phyloP scores from a whole-genome alignment of 2,797 vertebrate genomes.

The Sebastolobus altivelis region DNA sequence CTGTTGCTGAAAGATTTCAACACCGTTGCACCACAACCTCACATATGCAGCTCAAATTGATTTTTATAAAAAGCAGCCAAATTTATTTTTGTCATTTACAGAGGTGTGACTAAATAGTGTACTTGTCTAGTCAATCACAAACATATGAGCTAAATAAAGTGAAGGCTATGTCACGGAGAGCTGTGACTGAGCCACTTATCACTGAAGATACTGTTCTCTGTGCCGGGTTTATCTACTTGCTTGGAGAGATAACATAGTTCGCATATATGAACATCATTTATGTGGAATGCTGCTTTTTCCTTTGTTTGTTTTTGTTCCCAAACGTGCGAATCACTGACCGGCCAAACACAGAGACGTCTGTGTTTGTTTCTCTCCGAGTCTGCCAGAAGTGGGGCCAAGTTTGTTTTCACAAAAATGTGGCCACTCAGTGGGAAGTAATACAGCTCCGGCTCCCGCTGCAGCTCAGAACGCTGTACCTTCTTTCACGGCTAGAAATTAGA shows the following conservation, averaged over 20 bases:
- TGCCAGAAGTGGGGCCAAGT: constrained; percentile 67
- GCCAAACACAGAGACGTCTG: constrained; percentile 73
- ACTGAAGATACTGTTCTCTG: constrained; percentile 3
- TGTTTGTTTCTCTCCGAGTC: constrained; percentile 63
- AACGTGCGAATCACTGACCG: constrained; percentile 48
- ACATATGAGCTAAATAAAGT: background rate
- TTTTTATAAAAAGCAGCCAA: background rate
- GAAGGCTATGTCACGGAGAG: background rate
- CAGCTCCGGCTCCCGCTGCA: background rate
- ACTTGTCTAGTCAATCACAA: background rate
- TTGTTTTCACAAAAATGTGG: constrained; percentile 67
- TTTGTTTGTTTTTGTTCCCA: constrained; percentile 62
- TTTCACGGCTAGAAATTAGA: background rate
- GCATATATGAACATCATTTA: constrained; percentile 52
- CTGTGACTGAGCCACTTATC: background rate
- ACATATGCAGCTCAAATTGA: background rate
- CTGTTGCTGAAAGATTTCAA: background rate
- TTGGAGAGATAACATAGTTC: constrained; percentile 28
- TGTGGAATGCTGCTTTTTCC: constrained; percentile 67
- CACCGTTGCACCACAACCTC: background rate
- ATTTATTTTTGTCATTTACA: background rate
- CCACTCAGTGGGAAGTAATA: constrained; percentile 54
- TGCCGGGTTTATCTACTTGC: constrained; percentile 1
- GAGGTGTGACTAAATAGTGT: background rate
- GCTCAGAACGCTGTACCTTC: background rate